These are phyloP conservation scores for Grallaria varia DNA, from an alignment of 2,113 vertebrate species.

Conservation along the genomic window DNA sequence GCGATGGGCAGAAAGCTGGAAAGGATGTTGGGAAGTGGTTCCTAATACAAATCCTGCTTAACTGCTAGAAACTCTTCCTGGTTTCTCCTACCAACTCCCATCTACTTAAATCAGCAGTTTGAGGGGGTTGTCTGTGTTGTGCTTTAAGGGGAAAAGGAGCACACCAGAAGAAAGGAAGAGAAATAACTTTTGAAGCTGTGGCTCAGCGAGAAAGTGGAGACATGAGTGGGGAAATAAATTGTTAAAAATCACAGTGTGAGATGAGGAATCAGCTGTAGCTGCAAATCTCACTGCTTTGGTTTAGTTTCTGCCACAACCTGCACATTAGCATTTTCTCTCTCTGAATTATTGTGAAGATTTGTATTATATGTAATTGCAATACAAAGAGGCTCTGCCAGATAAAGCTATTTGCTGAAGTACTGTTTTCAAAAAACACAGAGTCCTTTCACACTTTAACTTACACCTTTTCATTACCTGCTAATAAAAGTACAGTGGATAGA, in stretches of 20 bases:
- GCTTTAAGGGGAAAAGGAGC: conserved; percentile 50
- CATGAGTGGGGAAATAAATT: conserved; percentile 37
- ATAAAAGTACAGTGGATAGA: conserved; percentile 66
- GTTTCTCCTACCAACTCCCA: neutral
- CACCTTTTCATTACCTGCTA: conserved; percentile 74
- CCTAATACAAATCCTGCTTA: conserved; percentile 35
- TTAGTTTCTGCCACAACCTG: conserved; percentile 48
- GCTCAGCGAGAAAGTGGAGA: conserved; percentile 20
- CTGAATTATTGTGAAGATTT: conserved; percentile 60
- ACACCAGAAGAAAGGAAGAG: conserved; percentile 34
- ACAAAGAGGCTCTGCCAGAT: conserved; percentile 61
- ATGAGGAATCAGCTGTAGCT: conserved; percentile 42
- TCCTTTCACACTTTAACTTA: conserved; percentile 72
- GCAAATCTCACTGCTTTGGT: conserved; percentile 47
- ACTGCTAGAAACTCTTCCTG: neutral
- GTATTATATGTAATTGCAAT: conserved; percentile 65
- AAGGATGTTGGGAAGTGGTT: conserved; percentile 6
- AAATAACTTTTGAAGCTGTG: conserved; percentile 60
- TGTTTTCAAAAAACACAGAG: conserved; percentile 67
- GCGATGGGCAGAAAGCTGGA: neutral
- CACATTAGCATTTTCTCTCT: conserved; percentile 43
- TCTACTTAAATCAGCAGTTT: conserved; percentile 16
- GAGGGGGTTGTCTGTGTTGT: neutral
- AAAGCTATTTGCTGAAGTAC: conserved; percentile 63
- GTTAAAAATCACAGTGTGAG: conserved; percentile 42